Evolutionary conservation across 2,113 vertebrate genomes (phyloP).

Genomic region (Rafetus swinhoei): DNA sequence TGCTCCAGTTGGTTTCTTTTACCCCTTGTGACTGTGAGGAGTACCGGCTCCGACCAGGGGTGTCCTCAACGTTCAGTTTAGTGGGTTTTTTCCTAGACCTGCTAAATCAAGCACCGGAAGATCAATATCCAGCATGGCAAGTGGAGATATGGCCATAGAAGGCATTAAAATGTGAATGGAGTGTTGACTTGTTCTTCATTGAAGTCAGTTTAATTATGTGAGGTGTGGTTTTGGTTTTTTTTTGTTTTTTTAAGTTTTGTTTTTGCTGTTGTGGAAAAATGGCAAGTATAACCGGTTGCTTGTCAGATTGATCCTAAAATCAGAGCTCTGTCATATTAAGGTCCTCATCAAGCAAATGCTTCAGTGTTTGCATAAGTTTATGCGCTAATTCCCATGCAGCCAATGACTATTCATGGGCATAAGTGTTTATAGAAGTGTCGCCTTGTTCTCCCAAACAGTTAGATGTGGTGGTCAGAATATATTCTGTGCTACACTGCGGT

Average conservation of each 20-base stretch:
- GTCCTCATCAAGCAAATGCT: background rate
- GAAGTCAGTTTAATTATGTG: background rate
- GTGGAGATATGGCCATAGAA: background rate
- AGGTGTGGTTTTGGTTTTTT: too few relatives aligned
- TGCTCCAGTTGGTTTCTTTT: too few relatives aligned
- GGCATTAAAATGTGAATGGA: background rate
- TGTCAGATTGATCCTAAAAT: background rate
- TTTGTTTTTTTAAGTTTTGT: background rate
- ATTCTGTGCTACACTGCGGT: background rate
- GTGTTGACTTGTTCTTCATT: background rate
- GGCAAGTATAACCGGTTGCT: background rate
- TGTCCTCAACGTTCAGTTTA: too few relatives aligned
- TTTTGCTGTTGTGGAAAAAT: background rate
- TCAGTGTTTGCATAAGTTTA: background rate
- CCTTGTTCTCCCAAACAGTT: background rate
- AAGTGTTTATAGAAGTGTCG: background rate
- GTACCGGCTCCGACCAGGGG: too few relatives aligned
- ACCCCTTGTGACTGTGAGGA: too few relatives aligned
- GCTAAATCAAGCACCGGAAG: too few relatives aligned
- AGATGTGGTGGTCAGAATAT: background rate
- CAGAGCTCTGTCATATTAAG: accelerated
- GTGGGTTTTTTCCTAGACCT: too few relatives aligned
- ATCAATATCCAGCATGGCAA: too few relatives aligned
- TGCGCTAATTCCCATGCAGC: background rate
- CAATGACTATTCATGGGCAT: background rate